phyloP scores from a whole-genome alignment of 2,113 vertebrate species.

The Colistium nudipinnis region DNA sequence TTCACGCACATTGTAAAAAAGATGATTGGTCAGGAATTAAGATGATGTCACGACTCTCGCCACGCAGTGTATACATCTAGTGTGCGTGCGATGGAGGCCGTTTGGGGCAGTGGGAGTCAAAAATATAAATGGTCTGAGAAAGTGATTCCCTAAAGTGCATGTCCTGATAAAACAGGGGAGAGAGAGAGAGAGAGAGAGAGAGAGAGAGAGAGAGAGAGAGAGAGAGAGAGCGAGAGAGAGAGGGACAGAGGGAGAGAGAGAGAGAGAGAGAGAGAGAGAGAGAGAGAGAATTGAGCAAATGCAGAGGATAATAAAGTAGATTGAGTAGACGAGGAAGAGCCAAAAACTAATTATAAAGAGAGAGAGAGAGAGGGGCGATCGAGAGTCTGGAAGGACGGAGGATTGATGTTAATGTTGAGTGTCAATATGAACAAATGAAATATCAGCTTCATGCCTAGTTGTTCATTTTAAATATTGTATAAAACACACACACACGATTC shows the following conservation, averaged over 20 bases:
- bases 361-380: background rate
- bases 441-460: too few relatives aligned
- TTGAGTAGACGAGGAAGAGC: background rate
- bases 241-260: constrained; percentile 7
- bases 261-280: background rate
- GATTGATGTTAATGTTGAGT: too few relatives aligned
- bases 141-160: constrained; percentile 58
- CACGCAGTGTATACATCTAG: too few relatives aligned
- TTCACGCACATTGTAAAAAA: too few relatives aligned
- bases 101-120: background rate
- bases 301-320: constrained; percentile 19
- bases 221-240: constrained; percentile 8
- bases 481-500: too few relatives aligned
- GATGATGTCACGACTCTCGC: too few relatives aligned
- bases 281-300: constrained; percentile 13
- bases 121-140: constrained; percentile 16
- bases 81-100: background rate
- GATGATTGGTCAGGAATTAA: too few relatives aligned
- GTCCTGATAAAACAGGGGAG: constrained; percentile 42
- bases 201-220: constrained; percentile 2
- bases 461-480: too few relatives aligned
- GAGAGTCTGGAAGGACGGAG: too few relatives aligned
- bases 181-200: constrained; percentile 4
- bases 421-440: too few relatives aligned
- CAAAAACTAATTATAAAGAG: constrained; percentile 18